Evolutionary conservation across 2,113 vertebrate genomes (phyloP), one percentile per base, ranked within the genome.

Genomic region (Aphelocoma coerulescens): DNA sequence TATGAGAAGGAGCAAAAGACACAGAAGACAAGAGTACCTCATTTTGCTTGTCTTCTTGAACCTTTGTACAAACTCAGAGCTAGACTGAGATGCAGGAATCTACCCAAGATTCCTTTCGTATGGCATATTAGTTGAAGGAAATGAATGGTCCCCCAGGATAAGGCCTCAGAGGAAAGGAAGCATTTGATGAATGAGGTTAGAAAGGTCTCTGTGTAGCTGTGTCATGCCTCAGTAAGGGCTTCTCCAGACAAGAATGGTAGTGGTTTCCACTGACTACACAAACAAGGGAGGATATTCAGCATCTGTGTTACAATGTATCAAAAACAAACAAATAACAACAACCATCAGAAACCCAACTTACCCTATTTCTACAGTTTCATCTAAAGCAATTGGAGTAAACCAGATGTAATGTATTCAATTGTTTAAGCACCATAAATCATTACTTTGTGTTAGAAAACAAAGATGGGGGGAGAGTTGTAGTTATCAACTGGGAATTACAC

Each of bases 401-500:
- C 58, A 85, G 51, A 54, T 89, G 10, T 24, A 77, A 83, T 73
- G 44, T 46, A 52, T 62, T 81, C 87, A 55, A 41, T 85, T 69
- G 8, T 41, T 85, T 73, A 67, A 93, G 88, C 28, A 20, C 54
- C 58, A 32, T 46, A 63, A 76, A 78, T 78, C 87, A 95, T 52
- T 49, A 76, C 69, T 85, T 85, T 54, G 48, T 85, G 62, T 69
- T 85, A 66, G 89, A 91, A 90, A 95, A 87, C 41, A 72, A n/a
- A 84, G 79, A 95, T 49, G 14, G 52, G 48, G 67, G 62, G 58
- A 89, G 75, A 96, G 71, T 66, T 97, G 79, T 90, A 84, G 83
- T 82, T 96, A 95, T 95, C 94, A 94, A 32, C 93, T 78, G 93
- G 95, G 97, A 97, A 97, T 90, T 95, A 92, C 74, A 90, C 84